Percentiles rank a stretch among this genome's conserved stretches.
Conservation (phyloP, 2,888 invertebrate genomes). For the Macrophya alboannulata region DNA sequence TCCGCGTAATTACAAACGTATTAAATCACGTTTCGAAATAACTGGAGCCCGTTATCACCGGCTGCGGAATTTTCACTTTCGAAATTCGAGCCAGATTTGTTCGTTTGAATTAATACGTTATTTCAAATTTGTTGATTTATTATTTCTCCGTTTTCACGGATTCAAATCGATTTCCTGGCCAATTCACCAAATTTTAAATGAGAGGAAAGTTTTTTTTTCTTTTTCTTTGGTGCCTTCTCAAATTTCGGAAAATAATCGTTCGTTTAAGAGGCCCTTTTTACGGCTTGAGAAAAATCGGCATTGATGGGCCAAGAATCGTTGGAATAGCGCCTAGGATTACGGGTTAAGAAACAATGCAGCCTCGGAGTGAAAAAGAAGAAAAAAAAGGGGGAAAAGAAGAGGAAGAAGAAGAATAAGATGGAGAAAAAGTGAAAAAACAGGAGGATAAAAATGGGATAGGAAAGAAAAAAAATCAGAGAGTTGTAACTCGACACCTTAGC, state of each 20-base stretch:
- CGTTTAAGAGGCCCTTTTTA: not conserved
- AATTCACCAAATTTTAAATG: not conserved
- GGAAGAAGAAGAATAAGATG: not conserved
- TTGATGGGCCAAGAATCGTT: not conserved
- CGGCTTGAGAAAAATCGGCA: constrained; percentile 5
- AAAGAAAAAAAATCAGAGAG: constrained; percentile 58
- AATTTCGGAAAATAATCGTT: not conserved
- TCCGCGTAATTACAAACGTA: constrained; percentile 54
- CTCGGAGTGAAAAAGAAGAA: not conserved
- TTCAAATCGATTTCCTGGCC: not conserved
- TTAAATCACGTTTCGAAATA: constrained; percentile 11
- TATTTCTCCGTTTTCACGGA: not conserved
- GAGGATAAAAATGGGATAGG: not conserved
- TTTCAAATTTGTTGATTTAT: not conserved
- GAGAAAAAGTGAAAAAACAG: not conserved
- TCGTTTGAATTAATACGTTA: too few species aligned
- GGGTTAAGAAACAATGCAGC: constrained; percentile 6
- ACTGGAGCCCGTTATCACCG: not conserved
- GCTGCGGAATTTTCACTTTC: not conserved
- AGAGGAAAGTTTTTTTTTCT: not conserved
- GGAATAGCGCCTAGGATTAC: constrained; percentile 25
- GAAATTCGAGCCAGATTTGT: not conserved
- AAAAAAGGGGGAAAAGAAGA: not conserved
- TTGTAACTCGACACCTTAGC: constrained; percentile 74
- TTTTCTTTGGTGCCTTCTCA: not conserved